These are phyloP conservation scores for Ophthalmolycus amberensis DNA, from an alignment of 2,113 vertebrate species.

Conservation along the genomic window DNA sequence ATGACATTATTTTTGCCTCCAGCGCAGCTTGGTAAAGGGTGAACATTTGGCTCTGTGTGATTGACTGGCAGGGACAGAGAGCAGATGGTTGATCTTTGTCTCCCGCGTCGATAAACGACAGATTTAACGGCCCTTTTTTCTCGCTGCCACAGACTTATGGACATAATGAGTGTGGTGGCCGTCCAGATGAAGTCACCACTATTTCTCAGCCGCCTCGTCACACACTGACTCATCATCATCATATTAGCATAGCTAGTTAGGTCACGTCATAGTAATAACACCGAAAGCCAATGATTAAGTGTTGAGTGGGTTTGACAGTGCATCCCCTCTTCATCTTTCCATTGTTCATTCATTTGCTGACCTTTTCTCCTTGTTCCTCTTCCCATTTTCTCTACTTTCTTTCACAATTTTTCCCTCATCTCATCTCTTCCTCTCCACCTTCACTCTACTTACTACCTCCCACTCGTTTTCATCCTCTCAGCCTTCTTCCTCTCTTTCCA, in stretches of 20 bases:
- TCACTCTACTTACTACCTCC: not conserved
- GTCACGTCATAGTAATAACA: conserved; percentile 41
- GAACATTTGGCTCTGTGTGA: not conserved
- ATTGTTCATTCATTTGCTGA: not conserved
- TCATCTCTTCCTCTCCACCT: not conserved
- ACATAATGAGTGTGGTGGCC: conserved; percentile 14
- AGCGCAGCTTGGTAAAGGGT: not conserved
- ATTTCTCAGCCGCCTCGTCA: conserved; percentile 26
- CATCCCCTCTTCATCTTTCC: not conserved
- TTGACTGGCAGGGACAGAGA: not conserved
- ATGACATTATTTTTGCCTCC: not conserved
- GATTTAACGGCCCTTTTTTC: conserved; percentile 18
- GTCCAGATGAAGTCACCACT: conserved; percentile 31
- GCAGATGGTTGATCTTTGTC: not conserved
- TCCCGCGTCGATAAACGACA: not conserved
- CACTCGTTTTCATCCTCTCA: not conserved
- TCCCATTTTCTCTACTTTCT: not conserved
- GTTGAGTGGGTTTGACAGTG: conserved; percentile 19
- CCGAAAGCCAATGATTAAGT: conserved; percentile 42
- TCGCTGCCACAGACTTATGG: not conserved
- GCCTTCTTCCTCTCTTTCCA: not conserved
- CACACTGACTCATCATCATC: conserved; percentile 44
- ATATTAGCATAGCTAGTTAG: conserved; percentile 29
- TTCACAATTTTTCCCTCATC: not conserved
- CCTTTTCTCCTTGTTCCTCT: no score